Percentiles rank a stretch among this genome's conserved stretches.
Evolutionary conservation across 2,888 invertebrate genomes (phyloP).

Genomic region (Conomelus anceps): DNA sequence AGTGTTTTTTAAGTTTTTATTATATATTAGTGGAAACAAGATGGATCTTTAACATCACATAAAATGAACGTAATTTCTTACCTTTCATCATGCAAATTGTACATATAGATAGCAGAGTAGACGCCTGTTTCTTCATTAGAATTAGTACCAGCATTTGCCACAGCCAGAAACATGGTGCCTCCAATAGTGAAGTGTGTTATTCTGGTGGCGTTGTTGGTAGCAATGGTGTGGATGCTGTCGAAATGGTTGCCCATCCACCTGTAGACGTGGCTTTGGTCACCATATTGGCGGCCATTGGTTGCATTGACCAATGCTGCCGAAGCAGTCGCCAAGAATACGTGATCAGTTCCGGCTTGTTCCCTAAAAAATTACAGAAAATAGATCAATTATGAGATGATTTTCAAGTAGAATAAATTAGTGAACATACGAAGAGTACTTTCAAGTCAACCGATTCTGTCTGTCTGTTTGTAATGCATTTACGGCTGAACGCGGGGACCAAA

Average conservation of each 20-base stretch:
- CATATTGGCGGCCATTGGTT: background rate
- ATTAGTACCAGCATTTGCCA: constrained; percentile 35
- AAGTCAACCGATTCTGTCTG: no score
- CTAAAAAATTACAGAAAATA: constrained; percentile 9
- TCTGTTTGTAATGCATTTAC: no score
- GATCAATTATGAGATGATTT: background rate
- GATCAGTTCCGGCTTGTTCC: background rate
- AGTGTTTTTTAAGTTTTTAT: no score
- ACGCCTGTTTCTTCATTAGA: constrained; percentile 21
- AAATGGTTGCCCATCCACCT: constrained; percentile 36
- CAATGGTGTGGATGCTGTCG: constrained; percentile 32
- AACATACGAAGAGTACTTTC: background rate
- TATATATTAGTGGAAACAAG: no score
- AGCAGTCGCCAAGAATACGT: background rate
- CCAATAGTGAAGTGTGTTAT: constrained; percentile 33
- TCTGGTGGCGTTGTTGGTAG: constrained; percentile 32
- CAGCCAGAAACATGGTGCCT: constrained; percentile 33
- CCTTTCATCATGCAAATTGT: background rate
- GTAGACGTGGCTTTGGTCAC: constrained; percentile 27
- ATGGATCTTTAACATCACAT: no score
- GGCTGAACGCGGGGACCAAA: no score
- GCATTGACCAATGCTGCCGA: background rate
- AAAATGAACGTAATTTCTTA: background rate
- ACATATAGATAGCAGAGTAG: background rate
- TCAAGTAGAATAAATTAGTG: background rate